Evolutionary conservation across 2,113 vertebrate species (phyloP).

Genomic region (Gobio gobio): DNA sequence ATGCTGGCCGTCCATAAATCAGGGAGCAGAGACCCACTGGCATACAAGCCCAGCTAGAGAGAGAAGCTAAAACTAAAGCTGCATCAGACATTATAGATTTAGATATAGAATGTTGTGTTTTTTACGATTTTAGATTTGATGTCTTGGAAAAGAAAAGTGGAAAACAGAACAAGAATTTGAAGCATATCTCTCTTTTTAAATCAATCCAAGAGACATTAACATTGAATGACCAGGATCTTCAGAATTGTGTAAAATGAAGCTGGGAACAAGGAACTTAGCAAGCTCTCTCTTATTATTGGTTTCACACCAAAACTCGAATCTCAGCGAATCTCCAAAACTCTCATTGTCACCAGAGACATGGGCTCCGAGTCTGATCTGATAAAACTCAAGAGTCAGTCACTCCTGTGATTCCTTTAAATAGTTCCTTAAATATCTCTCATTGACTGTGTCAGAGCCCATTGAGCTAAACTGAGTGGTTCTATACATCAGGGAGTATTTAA

Average conservation of each 20-base stretch:
- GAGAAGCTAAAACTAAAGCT: slow-evolving; percentile 24
- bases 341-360: background rate
- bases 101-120: background rate
- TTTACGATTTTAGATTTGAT: background rate
- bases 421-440: slow-evolving; percentile 1
- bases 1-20: slow-evolving; percentile 44
- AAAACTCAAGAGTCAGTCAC: background rate
- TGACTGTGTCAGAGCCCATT: background rate
- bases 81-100: background rate
- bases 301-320: background rate
- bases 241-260: background rate
- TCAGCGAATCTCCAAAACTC: background rate
- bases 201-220: background rate
- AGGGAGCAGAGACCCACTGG: slow-evolving; percentile 28
- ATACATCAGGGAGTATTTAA: slow-evolving; percentile 2
- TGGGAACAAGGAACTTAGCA: background rate
- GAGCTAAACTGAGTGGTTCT: background rate
- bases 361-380: background rate
- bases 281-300: background rate
- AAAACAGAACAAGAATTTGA: background rate
- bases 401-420: background rate
- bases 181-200: background rate
- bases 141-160: background rate
- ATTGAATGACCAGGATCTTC: background rate
- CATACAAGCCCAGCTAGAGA: slow-evolving; percentile 26